Percentiles rank a stretch among this genome's conserved stretches.
phyloP scores from a whole-genome alignment of 2,888 invertebrate species.

The Oligia strigilis region DNA sequence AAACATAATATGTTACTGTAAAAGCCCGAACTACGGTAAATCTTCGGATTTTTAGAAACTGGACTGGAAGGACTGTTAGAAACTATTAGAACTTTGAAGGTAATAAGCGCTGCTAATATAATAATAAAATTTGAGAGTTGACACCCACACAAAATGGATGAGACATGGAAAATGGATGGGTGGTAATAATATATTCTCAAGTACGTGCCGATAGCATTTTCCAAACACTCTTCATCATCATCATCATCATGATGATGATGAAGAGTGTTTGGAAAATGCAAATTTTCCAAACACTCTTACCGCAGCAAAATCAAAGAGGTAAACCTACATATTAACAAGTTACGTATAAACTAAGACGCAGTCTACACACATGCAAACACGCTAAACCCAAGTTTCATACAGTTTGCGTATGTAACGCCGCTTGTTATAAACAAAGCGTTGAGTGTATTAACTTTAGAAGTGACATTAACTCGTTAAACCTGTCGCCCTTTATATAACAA shows the following conservation, averaged over 20 bases:
- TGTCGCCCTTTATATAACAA: conserved; percentile 71
- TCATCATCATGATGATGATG: too few species aligned
- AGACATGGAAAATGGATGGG: conserved; percentile 1
- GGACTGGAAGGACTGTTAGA: background rate
- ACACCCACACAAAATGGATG: conserved; percentile 12
- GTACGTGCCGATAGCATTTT: conserved; percentile 1
- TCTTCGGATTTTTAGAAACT: too few species aligned
- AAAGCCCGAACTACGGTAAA: too few species aligned
- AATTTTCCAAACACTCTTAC: conserved; percentile 1
- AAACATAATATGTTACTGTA: background rate
- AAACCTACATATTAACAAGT: conserved; percentile 46
- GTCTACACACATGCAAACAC: conserved; percentile 24
- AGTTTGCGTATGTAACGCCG: conserved; percentile 58
- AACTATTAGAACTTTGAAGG: background rate
- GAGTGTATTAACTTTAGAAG: conserved; percentile 73
- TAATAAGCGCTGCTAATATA: background rate
- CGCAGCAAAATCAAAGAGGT: conserved; percentile 16
- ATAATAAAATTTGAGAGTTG: background rate
- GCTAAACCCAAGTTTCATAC: conserved; percentile 43
- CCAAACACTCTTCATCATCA: background rate
- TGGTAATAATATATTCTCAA: background rate
- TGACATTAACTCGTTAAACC: conserved; percentile 74
- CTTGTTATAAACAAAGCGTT: conserved; percentile 65
- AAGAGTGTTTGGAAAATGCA: too few species aligned
- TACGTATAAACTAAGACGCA: conserved; percentile 32